Base-by-base conservation (phyloP, 2,888 invertebrate genomes). In the Meiosimyza platycephala region DNA sequence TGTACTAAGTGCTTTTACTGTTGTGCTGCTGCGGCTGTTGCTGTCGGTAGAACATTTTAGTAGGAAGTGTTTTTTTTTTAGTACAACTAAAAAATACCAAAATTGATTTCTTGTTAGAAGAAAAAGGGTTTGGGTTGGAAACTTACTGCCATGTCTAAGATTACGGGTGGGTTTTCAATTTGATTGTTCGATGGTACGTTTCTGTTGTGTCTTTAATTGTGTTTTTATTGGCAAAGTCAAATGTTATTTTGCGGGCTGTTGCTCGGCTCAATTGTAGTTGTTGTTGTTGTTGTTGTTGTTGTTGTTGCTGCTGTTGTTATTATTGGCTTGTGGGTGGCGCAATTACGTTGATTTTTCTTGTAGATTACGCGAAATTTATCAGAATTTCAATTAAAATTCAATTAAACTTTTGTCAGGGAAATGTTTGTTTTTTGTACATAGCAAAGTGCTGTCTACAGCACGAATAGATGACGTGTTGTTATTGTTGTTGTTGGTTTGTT, bases 371-470 rank as follows among this genome's bases (percentile, higher is more conserved):
- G 40, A 72, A 72, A 47, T 66, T 66, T 65, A 72, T 72, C 72
- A 72, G 66, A 72, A 66, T 59, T 66, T 57, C 66, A 65, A 72
- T 72, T 72, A 72, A 72, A 72, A 72, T 66, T 48, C 72, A 72
- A 65, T 72, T 72, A 65, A 66, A 66, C 40, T 60, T 15, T 15
- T 18, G 40, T 40, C 22, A 50, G 15, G 59, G 50, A 48, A 64
- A 50, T 66, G 66, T 54, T 54, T 54, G 54, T 54, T 16, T 28
- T 13, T 52, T 40, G 40, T 40, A 40, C 9, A 40, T 40, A 40
- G 40, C 4, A 40, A 40, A 40, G 40, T 40, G 40, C 40, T 40
- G 40, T 2, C 9, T 40, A 9, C 9, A 40, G 40, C 40, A 40
- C 40, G 40, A 40, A 40, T 40, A 40, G 40, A 33, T 15, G 12